Percentiles rank a stretch among this genome's conserved stretches.
These are phyloP conservation scores for Empidonax alnorum DNA, from an alignment of 2,113 vertebrate genomes.

Conservation along the genomic window DNA sequence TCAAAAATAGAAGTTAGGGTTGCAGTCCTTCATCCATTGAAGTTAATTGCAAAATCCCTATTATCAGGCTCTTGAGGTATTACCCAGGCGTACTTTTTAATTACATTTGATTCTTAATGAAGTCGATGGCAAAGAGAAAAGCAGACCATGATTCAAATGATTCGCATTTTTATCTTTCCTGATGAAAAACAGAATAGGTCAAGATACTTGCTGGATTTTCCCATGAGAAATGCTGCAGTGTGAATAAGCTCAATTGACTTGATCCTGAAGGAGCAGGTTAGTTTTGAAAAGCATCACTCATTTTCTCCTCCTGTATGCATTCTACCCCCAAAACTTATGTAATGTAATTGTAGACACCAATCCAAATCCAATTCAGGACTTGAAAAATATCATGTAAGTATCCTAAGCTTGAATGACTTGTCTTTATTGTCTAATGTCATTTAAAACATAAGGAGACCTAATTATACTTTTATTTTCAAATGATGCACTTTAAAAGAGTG, in stretches of 20 bases:
- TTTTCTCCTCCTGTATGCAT: conserved; percentile 17
- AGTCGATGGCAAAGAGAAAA: conserved; percentile 53
- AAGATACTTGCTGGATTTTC: conserved; percentile 63
- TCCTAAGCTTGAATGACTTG: conserved; percentile 18
- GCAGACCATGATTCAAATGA: conserved; percentile 32
- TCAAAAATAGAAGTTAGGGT: conserved; percentile 60
- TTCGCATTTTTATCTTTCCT: conserved; percentile 56
- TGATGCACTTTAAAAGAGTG: not conserved
- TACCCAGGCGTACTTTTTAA: conserved; percentile 58
- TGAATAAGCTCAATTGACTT: conserved; percentile 59
- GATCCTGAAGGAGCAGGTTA: conserved; percentile 41
- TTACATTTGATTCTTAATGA: conserved; percentile 67
- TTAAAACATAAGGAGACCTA: conserved; percentile 51
- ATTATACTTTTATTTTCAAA: conserved; percentile 52
- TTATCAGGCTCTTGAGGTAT: conserved; percentile 60
- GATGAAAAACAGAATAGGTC: conserved; percentile 58
- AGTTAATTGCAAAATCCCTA: conserved; percentile 67
- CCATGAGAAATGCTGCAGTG: conserved; percentile 46
- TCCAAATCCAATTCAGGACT: conserved; percentile 19
- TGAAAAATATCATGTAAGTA: conserved; percentile 36
- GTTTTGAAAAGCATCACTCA: conserved; percentile 44
- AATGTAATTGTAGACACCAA: conserved; percentile 4
- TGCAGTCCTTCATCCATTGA: conserved; percentile 44
- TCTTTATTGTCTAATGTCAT: conserved; percentile 28
- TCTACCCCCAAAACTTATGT: not conserved